Conservation (phyloP, 2,888 invertebrate genomes). For the Synergus umbraculus region DNA sequence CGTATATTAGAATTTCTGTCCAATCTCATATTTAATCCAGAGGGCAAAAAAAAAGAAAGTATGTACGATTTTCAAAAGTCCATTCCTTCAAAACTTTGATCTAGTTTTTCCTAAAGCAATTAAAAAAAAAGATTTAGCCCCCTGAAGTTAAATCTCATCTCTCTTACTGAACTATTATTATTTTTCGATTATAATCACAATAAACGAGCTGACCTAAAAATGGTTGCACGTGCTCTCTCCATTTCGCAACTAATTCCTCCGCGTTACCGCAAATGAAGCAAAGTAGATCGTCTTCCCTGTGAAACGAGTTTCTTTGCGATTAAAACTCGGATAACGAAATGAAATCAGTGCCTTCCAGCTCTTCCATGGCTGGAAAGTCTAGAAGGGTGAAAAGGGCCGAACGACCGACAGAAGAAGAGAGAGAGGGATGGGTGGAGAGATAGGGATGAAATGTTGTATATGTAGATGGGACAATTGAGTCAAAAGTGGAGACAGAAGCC, state of each 20-base stretch:
- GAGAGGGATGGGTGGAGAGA: background rate
- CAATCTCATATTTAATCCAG: too few relatives aligned
- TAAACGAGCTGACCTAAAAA: slow-evolving; percentile 17
- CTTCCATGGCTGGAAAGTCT: background rate
- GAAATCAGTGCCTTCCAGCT: slow-evolving; percentile 28
- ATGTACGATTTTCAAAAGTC: too few relatives aligned
- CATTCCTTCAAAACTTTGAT: background rate
- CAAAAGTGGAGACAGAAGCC: slow-evolving; percentile 25
- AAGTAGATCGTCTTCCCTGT: slow-evolving; percentile 14
- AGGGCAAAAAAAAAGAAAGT: too few relatives aligned
- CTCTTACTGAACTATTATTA: slow-evolving; percentile 2
- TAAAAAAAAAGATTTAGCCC: background rate
- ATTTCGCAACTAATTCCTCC: slow-evolving; percentile 20
- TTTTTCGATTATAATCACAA: background rate
- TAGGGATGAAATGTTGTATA: slow-evolving; percentile 16
- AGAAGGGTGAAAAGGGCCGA: background rate
- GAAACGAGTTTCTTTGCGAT: slow-evolving; percentile 21
- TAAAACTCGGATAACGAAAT: slow-evolving; percentile 37
- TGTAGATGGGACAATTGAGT: slow-evolving; percentile 27
- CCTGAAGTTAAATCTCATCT: background rate
- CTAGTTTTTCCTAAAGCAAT: background rate
- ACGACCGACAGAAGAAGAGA: slow-evolving; percentile 12
- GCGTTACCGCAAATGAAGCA: slow-evolving; percentile 19
- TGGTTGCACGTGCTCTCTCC: slow-evolving; percentile 12
- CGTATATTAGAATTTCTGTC: too few relatives aligned